Evolutionary conservation across 2,888 invertebrate species (phyloP).

Genomic region (Papilio demoleus): DNA sequence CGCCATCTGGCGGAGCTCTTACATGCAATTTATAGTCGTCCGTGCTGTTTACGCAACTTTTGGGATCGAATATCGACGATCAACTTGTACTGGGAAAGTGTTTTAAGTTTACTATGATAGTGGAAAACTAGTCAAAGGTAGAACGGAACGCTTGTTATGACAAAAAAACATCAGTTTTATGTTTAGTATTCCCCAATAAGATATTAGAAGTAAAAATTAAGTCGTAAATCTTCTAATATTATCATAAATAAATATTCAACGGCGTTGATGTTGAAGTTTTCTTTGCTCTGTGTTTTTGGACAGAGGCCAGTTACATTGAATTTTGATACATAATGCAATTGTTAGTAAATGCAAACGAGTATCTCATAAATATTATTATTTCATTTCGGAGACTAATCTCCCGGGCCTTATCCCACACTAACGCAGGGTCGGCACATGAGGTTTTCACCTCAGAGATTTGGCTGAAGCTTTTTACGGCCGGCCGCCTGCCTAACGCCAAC

Average conservation of each 20-base stretch:
- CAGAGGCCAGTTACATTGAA: conserved; percentile 50
- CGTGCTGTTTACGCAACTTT: conserved; percentile 12
- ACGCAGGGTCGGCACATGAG: too few species aligned
- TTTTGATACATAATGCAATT: conserved; percentile 17
- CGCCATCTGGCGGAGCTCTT: conserved; percentile 9
- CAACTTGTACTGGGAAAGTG: neutral
- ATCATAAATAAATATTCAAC: conserved; percentile 77
- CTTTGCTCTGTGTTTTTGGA: conserved; percentile 58
- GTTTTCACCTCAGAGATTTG: too few species aligned
- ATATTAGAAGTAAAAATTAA: conserved; percentile 15
- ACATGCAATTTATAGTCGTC: conserved; percentile 20
- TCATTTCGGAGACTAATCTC: too few species aligned
- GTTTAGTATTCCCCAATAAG: neutral
- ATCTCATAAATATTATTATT: neutral
- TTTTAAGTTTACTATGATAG: neutral
- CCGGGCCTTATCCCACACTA: too few species aligned
- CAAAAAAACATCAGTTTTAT: conserved; percentile 2
- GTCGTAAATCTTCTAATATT: conserved; percentile 69
- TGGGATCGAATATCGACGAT: neutral
- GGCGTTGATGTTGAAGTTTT: conserved; percentile 70
- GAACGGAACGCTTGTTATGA: too few species aligned
- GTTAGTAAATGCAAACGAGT: conserved; percentile 9
- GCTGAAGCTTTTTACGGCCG: too few species aligned
- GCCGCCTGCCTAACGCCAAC: too few species aligned
- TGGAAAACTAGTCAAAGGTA: neutral